A percentile compares a stretch with the other conserved stretches of the same genome.
These are phyloP conservation scores for Ceraclea dissimilis DNA, from an alignment of 2,888 invertebrate genomes.

Conservation along the genomic window DNA sequence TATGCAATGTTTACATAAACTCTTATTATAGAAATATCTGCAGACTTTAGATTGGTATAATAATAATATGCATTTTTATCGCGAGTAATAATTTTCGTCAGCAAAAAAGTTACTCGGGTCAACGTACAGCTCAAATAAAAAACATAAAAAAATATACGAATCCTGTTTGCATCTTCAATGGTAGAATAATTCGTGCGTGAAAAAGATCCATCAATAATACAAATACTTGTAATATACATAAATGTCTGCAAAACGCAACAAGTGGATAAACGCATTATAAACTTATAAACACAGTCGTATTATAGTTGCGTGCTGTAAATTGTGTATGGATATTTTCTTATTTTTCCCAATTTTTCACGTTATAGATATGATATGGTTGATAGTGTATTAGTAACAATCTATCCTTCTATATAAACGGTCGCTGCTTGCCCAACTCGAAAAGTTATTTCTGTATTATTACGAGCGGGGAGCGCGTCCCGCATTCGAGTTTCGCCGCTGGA, in stretches of 20 bases:
- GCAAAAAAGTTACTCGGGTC: slow-evolving; percentile 4
- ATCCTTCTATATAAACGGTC: slow-evolving; percentile 14
- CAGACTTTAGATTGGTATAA: no score
- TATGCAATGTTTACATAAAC: no score
- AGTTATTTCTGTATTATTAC: slow-evolving; percentile 12
- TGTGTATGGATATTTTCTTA: neutral
- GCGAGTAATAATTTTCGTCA: neutral
- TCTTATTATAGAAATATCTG: no score
- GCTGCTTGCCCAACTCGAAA: slow-evolving; percentile 3
- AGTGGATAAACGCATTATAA: neutral
- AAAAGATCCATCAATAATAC: neutral
- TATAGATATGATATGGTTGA: neutral
- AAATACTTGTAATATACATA: neutral
- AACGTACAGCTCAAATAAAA: neutral
- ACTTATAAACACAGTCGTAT: no score
- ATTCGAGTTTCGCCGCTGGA: slow-evolving; percentile 21
- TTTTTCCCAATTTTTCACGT: neutral
- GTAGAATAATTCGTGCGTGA: slow-evolving; percentile 7
- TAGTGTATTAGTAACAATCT: slow-evolving; percentile 11
- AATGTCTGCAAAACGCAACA: neutral
- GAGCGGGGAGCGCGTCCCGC: slow-evolving; percentile 16
- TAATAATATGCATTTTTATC: no score
- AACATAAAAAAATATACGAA: neutral
- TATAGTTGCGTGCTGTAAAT: no score
- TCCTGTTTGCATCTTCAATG: neutral